Conservation (phyloP, 2,888 invertebrate genomes). For the Phoronis australis region DNA sequence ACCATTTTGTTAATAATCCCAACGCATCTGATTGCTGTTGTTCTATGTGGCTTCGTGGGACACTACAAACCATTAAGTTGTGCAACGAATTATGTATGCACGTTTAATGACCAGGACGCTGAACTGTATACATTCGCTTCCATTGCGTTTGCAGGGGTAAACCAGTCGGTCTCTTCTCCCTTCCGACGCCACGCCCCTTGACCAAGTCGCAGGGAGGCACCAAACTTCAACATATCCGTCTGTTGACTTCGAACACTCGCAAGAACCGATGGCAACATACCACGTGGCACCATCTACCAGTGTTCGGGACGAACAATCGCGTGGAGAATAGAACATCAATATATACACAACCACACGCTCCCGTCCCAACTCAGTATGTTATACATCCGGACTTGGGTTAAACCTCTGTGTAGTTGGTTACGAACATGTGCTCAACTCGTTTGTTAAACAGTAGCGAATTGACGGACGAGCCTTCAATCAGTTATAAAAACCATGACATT, state of each 20-base stretch:
- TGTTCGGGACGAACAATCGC: slow-evolving; percentile 23
- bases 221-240: slow-evolving; percentile 16
- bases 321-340: slow-evolving; percentile 34
- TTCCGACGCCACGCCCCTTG: slow-evolving; percentile 7
- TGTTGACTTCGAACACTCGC: slow-evolving; percentile 32
- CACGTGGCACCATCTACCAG: slow-evolving; percentile 47
- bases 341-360: slow-evolving; percentile 29
- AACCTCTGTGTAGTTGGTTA: too few species aligned
- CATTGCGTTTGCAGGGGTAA: slow-evolving; percentile 2
- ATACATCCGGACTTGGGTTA: slow-evolving; percentile 47
- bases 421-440: too few species aligned
- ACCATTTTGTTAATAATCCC: too few species aligned
- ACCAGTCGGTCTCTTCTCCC: background rate
- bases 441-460: too few species aligned
- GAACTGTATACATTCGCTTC: too few species aligned
- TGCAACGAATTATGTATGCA: too few species aligned
- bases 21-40: too few species aligned
- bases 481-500: too few species aligned
- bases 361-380: slow-evolving; percentile 32
- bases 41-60: too few species aligned
- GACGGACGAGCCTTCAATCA: too few species aligned
- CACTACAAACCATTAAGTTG: too few species aligned
- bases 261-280: slow-evolving; percentile 43
- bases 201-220: background rate
- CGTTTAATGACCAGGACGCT: too few species aligned